Conservation (phyloP, 2,113 vertebrate species). For the Megatriorchis doriae region DNA sequence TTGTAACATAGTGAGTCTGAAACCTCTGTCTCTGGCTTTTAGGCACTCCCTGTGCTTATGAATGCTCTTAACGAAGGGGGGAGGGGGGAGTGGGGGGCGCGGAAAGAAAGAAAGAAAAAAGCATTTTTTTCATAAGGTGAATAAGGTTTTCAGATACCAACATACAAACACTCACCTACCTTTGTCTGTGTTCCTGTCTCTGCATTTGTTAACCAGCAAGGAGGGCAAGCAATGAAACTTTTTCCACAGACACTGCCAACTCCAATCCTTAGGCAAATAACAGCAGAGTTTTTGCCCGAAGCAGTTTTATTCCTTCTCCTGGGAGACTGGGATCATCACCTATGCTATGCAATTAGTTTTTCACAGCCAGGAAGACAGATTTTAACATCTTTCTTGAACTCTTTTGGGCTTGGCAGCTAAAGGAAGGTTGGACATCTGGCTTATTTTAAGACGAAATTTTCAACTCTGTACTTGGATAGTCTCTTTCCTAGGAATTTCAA, state of each 20-base stretch:
- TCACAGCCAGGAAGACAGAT: constrained; percentile 65
- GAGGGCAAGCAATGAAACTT: constrained; percentile 35
- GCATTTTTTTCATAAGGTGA: not conserved
- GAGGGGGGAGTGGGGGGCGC: accelerated
- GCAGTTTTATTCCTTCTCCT: constrained; percentile 64
- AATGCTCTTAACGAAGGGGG: not conserved
- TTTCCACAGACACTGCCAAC: constrained; percentile 59
- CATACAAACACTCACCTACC: not conserved
- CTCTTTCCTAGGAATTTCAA: constrained; percentile 59
- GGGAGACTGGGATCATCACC: constrained; percentile 64
- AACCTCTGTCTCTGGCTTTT: not conserved
- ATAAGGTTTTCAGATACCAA: not conserved
- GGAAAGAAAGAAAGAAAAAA: not conserved
- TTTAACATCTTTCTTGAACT: constrained; percentile 66
- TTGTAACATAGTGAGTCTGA: not conserved
- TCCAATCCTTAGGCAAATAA: constrained; percentile 54
- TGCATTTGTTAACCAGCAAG: constrained; percentile 38
- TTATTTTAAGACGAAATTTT: constrained; percentile 60
- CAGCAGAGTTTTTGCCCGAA: constrained; percentile 37
- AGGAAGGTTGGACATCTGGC: constrained; percentile 64
- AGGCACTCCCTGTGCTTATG: not conserved
- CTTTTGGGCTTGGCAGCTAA: constrained; percentile 58
- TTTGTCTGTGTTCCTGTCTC: not conserved
- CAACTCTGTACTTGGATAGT: constrained; percentile 57
- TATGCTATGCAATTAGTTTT: constrained; percentile 66